Percentiles rank a stretch among this genome's conserved stretches.
Evolutionary conservation across 2,113 vertebrate genomes (phyloP).

Genomic region (Phyllopteryx taeniolatus): DNA sequence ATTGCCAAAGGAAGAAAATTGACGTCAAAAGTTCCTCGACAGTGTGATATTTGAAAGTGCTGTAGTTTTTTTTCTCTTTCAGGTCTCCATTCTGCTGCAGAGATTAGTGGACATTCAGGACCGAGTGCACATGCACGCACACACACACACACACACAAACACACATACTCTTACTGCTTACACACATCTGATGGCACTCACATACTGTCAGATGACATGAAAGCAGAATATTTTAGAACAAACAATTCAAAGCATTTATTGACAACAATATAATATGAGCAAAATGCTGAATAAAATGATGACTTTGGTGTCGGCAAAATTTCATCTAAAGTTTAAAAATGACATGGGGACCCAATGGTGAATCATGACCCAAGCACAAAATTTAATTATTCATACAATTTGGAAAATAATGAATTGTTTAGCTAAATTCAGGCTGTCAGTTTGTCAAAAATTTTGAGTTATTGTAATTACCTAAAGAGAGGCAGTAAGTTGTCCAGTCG

Average conservation of each 20-base stretch:
- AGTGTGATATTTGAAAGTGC: slow-evolving; percentile 40
- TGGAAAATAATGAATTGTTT: too few relatives aligned
- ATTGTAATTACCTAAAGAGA: too few relatives aligned
- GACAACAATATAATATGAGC: background rate
- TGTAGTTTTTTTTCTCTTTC: slow-evolving; percentile 27
- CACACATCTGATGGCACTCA: slow-evolving; percentile 33
- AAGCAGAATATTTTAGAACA: background rate
- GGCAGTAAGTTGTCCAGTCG: too few relatives aligned
- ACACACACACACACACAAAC: background rate
- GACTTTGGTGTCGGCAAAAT: too few relatives aligned
- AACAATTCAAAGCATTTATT: background rate
- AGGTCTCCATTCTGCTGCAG: slow-evolving; percentile 62
- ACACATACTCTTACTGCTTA: slow-evolving; percentile 20
- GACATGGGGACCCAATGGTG: too few relatives aligned
- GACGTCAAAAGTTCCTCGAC: slow-evolving; percentile 25
- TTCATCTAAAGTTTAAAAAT: too few relatives aligned
- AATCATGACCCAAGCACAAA: too few relatives aligned
- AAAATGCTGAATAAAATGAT: background rate
- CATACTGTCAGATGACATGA: slow-evolving; percentile 21
- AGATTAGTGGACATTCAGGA: slow-evolving; percentile 52
- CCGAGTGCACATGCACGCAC: slow-evolving; percentile 20
- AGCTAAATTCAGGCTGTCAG: background rate
- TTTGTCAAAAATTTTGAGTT: background rate
- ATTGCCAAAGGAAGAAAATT: background rate
- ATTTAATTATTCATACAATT: too few relatives aligned